phyloP scores from a whole-genome alignment of 2,113 vertebrate species.

The Rutilus rutilus region DNA sequence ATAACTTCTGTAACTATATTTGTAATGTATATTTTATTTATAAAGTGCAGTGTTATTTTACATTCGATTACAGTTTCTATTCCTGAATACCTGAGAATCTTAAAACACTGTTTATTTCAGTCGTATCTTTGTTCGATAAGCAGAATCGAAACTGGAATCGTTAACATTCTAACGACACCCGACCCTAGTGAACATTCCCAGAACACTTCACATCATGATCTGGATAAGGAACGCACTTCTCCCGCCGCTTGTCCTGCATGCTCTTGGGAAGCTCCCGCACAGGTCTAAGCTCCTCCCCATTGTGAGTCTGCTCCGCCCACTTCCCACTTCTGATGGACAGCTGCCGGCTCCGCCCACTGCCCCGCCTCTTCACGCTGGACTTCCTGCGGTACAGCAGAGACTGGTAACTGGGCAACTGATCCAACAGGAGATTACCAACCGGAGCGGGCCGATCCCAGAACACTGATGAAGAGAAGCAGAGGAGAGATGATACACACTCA shows the following conservation, averaged over 20 bases:
- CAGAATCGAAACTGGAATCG: too few relatives aligned
- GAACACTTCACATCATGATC: too few relatives aligned
- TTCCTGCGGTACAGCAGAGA: slow-evolving; percentile 81
- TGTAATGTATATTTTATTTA: too few relatives aligned
- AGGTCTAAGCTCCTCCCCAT: slow-evolving; percentile 48
- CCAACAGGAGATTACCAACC: slow-evolving; percentile 78
- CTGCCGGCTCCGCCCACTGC: slow-evolving; percentile 59
- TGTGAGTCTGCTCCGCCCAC: slow-evolving; percentile 58
- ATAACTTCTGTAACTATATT: too few relatives aligned
- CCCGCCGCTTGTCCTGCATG: slow-evolving; percentile 81
- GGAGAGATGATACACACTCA: not conserved
- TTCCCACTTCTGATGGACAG: slow-evolving; percentile 57
- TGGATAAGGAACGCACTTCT: slow-evolving; percentile 71
- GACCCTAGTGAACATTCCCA: too few relatives aligned
- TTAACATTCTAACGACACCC: too few relatives aligned
- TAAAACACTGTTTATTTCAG: too few relatives aligned
- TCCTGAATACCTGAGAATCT: too few relatives aligned
- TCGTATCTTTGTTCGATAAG: too few relatives aligned
- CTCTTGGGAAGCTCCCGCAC: slow-evolving; percentile 72
- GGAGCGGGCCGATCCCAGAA: slow-evolving; percentile 63
- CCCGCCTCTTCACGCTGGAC: slow-evolving; percentile 53
- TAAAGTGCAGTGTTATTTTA: too few relatives aligned
- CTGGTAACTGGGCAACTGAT: slow-evolving; percentile 91
- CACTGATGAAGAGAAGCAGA: slow-evolving; percentile 59
- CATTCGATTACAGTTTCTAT: too few relatives aligned